Evolutionary conservation across 2,113 vertebrate species (phyloP).

Genomic region (Cygnus buccinator): DNA sequence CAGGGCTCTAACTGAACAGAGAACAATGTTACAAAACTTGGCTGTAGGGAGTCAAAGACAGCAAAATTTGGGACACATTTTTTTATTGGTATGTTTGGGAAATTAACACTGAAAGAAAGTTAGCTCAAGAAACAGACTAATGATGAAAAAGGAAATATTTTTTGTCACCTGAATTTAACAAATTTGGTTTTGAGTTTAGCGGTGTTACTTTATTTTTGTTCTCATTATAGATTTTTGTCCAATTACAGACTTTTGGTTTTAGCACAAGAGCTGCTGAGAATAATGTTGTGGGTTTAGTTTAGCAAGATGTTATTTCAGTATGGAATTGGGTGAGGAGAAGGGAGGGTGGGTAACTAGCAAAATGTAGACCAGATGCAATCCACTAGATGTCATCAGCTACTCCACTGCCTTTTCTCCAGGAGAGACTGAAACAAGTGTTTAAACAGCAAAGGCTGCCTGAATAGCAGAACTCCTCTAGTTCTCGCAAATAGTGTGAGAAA

Average conservation of each 20-base stretch:
- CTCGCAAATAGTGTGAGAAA: not conserved
- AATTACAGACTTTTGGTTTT: not conserved
- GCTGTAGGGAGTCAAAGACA: not conserved
- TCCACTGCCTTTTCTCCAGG: not conserved
- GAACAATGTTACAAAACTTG: not conserved
- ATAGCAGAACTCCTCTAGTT: not conserved
- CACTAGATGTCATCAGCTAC: not conserved
- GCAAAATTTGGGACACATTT: not conserved
- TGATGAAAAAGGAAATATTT: not conserved
- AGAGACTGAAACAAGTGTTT: not conserved
- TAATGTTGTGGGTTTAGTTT: not conserved
- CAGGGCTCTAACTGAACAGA: not conserved
- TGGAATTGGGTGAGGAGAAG: not conserved
- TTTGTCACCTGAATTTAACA: not conserved
- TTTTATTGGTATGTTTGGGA: not conserved
- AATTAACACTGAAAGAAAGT: not conserved
- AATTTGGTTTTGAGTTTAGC: not conserved
- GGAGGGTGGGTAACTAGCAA: not conserved
- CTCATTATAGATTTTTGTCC: not conserved
- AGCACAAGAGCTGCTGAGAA: not conserved
- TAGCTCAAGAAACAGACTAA: not conserved
- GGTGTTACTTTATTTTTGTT: not conserved
- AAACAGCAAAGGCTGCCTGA: not conserved
- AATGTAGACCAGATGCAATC: not conserved
- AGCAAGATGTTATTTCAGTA: not conserved